Percentiles rank a stretch among this genome's conserved stretches.
These are phyloP conservation scores for Neria commutata DNA, from an alignment of 2,888 invertebrate species.

Conservation along the genomic window DNA sequence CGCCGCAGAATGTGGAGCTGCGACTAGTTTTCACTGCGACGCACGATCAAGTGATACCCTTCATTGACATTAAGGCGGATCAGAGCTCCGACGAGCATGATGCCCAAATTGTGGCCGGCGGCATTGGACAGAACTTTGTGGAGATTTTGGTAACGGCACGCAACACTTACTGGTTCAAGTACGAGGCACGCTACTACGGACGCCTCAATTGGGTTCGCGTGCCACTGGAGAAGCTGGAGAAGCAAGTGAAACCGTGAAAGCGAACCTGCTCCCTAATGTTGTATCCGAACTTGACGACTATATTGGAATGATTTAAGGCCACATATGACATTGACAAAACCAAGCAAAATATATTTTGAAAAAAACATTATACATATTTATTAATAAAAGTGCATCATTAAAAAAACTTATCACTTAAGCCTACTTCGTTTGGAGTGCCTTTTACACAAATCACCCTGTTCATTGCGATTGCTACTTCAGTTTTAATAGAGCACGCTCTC, in stretches of 20 bases:
- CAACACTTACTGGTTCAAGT: constrained; percentile 23
- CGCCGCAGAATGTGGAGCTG: constrained; percentile 22
- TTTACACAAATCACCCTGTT: too few relatives aligned
- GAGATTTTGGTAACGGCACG: constrained; percentile 13
- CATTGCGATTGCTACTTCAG: too few relatives aligned
- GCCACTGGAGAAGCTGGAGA: neutral
- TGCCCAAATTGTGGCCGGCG: constrained; percentile 17
- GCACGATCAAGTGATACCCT: neutral
- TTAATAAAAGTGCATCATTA: too few relatives aligned
- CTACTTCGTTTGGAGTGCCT: too few relatives aligned
- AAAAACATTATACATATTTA: too few relatives aligned
- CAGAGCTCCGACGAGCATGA: constrained; percentile 19
- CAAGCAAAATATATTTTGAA: too few relatives aligned
- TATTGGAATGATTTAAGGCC: too few relatives aligned
- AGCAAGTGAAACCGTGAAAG: neutral
- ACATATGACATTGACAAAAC: too few relatives aligned
- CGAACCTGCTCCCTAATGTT: too few relatives aligned
- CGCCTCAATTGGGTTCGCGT: neutral
- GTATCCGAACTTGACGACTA: too few relatives aligned
- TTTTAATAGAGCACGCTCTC: too few relatives aligned
- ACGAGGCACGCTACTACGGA: constrained; percentile 19
- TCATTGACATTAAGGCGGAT: constrained; percentile 19
- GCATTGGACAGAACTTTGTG: constrained; percentile 16
- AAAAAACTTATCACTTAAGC: too few relatives aligned
- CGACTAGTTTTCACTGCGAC: constrained; percentile 8